These are phyloP conservation scores for Zaprionus lachaisei DNA, from an alignment of 1,140 invertebrate genomes.

Conservation along the genomic window DNA sequence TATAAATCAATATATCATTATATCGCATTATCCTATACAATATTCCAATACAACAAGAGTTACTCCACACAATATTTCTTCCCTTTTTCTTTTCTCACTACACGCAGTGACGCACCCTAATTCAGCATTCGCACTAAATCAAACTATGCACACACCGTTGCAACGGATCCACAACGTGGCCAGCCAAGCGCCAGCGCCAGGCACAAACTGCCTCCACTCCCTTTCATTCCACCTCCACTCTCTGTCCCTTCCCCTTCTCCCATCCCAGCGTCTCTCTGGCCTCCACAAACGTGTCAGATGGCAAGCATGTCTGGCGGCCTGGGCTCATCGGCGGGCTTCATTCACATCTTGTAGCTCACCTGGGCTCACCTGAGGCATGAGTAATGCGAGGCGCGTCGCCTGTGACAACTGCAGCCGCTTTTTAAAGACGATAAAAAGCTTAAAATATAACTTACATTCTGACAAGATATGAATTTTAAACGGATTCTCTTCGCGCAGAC, in stretches of 20 bases:
- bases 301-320: slow-evolving; percentile 22
- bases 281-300: slow-evolving; percentile 4
- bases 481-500: slow-evolving; percentile 50
- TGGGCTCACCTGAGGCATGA: slow-evolving; percentile 51
- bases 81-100: neutral
- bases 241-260: neutral
- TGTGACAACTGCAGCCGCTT: slow-evolving; percentile 60
- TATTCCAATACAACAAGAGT: too few species aligned
- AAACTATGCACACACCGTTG: slow-evolving; percentile 16
- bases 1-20: too few species aligned
- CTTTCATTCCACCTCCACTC: neutral
- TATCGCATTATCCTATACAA: too few species aligned
- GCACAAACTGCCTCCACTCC: neutral
- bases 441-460: slow-evolving; percentile 80
- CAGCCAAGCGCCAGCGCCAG: slow-evolving; percentile 15
- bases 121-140: slow-evolving; percentile 14
- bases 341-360: slow-evolving; percentile 18
- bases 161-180: slow-evolving; percentile 14
- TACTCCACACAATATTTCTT: neutral
- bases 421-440: slow-evolving; percentile 78
- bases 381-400: slow-evolving; percentile 65
- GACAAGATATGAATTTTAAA: slow-evolving; percentile 82
- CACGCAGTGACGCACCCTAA: slow-evolving; percentile 36
- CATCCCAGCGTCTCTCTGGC: neutral
- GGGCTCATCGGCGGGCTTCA: slow-evolving; percentile 29